Evolutionary conservation across 2,113 vertebrate genomes (phyloP), one percentile per base, ranked within the genome.

Genomic region (Alligator sinensis): DNA sequence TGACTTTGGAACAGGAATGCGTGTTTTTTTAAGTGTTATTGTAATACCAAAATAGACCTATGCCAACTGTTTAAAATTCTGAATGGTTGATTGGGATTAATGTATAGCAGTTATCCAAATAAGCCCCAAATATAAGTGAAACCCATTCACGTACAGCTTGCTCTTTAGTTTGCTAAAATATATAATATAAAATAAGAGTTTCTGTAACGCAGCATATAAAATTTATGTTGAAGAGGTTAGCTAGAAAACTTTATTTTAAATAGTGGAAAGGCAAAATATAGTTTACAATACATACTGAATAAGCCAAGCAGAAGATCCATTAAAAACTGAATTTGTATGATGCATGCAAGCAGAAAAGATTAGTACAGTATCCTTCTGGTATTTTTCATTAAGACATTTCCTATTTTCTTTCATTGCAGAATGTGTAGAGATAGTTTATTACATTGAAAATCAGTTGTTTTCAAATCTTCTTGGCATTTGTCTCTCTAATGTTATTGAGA

Each of bases 231-330:
- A 93, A 89, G 87, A 90, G 76, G 70, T 84, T 79, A 78, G 59
- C 70, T 89, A 68, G 78, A 90, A 91, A 94, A 80, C 77, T 89
- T 77, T 80, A 92, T 63, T 82, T 62, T 54, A 95, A 94, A 84
- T 57, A 95, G 83, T 47, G 22, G 80, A 77, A 94, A 47, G 62
- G 16, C 86, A 64, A 93, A 87, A 84, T 84, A 22, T 28, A 34
- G 27, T 70, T 75, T 84, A 9, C 1, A 84, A n/a, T 66, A 13
- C 6, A 3, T 30, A 76, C 18, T 57, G 82, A 63, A 81, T 21
- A 82, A 84, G 66, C 34, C 90, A 74, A 86, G 62, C 57, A 77
- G 80, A 80, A 80, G 30, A 27, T 21, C 61, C 91, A 57, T 1
- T 22, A 54, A 93, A 91, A 88, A 21, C 76, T 94, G 5, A 64